Evolutionary conservation across 2,113 vertebrate species (phyloP), one percentile per base, ranked within the genome.

Genomic region (Atherinomorus stipes): DNA sequence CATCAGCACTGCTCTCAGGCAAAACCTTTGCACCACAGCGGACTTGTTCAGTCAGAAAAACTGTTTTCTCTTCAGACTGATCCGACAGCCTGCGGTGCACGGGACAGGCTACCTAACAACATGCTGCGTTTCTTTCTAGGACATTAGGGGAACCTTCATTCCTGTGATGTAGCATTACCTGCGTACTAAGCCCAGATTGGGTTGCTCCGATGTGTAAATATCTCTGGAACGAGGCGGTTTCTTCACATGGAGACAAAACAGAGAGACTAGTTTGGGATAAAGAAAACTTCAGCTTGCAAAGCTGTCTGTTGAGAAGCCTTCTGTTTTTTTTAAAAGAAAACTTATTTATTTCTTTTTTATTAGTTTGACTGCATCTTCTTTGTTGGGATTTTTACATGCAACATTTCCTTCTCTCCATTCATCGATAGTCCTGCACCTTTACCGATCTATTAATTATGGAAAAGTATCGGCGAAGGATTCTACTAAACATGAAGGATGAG

Each of bases 131-230:
- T 80, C 64, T 82, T 72, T 62, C 28, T 28, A 53, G 65, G 74
- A 76, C 78, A 28, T 54, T 74, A 78, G 94, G 71, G 93, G 94
- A 95, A 87, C 89, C 92, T 93, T 93, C 92, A 90, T 93, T 94
- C 93, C 94, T 95, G 93, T 94, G 91, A 96, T 96, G 97, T 98
- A 98, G 96, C 97, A 95, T 92, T 94, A 90, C 26, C 47, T 76
- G 74, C 50, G 37, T 88, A 80, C 60, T 54, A 82, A 94, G 88
- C 95, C 96, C 96, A 94, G 88, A 91, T 89, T 64, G 96, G 96
- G 96, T 95, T 90, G 91, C 62, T 81, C 67, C 92, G 93, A 92
- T 89, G 64, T 98, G 96, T 98, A 98, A 96, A 97, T 98, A 96
- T 86, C 62, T 83, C 57, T 50, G 73, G 91, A 91, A 83, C 82